Evolutionary conservation across 2,797 vertebrate genomes (phyloP).

Genomic region (Fistularia commersonii): DNA sequence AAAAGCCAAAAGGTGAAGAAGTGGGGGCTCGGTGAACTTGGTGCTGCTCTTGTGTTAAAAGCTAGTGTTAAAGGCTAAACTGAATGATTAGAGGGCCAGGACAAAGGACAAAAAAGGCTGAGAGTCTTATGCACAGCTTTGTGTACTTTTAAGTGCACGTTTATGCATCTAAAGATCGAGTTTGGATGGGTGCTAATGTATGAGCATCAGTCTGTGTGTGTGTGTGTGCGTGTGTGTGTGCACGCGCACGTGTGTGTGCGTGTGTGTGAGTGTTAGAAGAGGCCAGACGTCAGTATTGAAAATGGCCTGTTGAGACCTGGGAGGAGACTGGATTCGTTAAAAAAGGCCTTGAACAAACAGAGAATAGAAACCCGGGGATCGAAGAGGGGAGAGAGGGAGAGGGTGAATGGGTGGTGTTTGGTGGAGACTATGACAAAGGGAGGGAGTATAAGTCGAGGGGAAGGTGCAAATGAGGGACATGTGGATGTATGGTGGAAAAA

Average conservation of each 20-base stretch:
- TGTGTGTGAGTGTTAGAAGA: slow-evolving; percentile 16
- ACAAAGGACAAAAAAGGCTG: slow-evolving; percentile 40
- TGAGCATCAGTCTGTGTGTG: slow-evolving; percentile 16
- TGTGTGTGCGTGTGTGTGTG: not conserved
- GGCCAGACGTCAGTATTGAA: slow-evolving; percentile 55
- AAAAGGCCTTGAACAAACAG: slow-evolving; percentile 64
- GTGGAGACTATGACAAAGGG: slow-evolving; percentile 2
- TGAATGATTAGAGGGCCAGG: slow-evolving; percentile 25
- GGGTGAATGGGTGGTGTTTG: slow-evolving; percentile 6
- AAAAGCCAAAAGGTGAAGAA: too few species aligned
- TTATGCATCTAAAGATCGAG: slow-evolving; percentile 17
- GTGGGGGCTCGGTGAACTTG: too few species aligned
- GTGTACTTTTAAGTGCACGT: slow-evolving; percentile 24
- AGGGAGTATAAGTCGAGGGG: slow-evolving; percentile 9
- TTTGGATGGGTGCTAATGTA: too few species aligned
- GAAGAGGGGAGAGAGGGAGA: not conserved
- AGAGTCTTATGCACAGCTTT: slow-evolving; percentile 26
- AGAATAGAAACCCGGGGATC: slow-evolving; percentile 37
- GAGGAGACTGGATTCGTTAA: slow-evolving; percentile 53
- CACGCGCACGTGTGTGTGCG: slow-evolving; percentile 2
- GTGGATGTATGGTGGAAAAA: slow-evolving; percentile 5
- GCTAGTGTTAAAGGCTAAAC: too few species aligned
- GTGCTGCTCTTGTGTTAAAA: too few species aligned
- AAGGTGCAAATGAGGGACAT: slow-evolving; percentile 12
- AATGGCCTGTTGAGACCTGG: slow-evolving; percentile 57